Conservation (phyloP, 2,113 vertebrate genomes). For the Trematomus loennbergii region DNA sequence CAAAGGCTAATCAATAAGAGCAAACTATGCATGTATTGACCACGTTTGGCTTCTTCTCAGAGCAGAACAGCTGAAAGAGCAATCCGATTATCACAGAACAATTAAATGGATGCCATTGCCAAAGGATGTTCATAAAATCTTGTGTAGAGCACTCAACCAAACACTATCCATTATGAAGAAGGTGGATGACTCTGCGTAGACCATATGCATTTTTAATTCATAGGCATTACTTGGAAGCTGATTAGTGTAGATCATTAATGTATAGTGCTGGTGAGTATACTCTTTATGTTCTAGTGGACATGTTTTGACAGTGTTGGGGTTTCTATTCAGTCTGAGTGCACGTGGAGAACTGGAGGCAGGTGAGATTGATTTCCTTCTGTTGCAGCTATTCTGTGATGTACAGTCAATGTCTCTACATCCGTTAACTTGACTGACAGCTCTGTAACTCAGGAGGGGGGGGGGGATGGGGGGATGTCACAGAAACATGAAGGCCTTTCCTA, state of each 20-base stretch:
- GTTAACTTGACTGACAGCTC: conserved; percentile 44
- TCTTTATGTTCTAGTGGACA: not conserved
- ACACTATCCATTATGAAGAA: not conserved
- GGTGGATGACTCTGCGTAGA: not conserved
- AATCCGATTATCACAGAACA: not conserved
- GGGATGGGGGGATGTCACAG: not conserved
- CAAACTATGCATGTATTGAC: no score
- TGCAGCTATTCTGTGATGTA: conserved; percentile 43
- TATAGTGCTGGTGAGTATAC: not conserved
- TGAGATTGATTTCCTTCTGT: conserved; percentile 47
- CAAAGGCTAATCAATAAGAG: no score
- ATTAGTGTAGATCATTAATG: not conserved
- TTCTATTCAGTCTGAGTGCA: not conserved
- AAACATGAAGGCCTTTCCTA: conserved; percentile 11
- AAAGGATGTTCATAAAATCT: not conserved
- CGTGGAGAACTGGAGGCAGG: conserved; percentile 23
- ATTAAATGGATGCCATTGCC: not conserved
- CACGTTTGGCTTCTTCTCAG: no score
- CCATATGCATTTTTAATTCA: not conserved
- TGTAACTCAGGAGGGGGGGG: not conserved
- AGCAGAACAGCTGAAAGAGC: not conserved
- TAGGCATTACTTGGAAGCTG: not conserved
- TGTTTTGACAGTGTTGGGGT: conserved; percentile 26
- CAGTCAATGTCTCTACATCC: conserved; percentile 43
- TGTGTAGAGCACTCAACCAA: conserved; percentile 6